A percentile compares a stretch with the other conserved stretches of the same genome.
Evolutionary conservation across 2,797 vertebrate species (phyloP).

Genomic region (Fratercula arctica): DNA sequence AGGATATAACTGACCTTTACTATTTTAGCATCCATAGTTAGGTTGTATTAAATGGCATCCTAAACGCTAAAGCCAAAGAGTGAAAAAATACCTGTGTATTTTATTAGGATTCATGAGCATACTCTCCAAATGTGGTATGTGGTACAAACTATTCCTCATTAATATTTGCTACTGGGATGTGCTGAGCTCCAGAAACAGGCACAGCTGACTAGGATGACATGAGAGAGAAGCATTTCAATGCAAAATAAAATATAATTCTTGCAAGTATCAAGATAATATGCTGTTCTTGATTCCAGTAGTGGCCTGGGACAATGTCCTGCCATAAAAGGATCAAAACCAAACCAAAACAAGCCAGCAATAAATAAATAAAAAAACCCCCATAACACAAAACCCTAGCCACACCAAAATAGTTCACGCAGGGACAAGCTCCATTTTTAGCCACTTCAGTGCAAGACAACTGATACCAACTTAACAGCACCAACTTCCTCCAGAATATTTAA

Average conservation of each 20-base stretch:
- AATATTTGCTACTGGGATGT: not conserved
- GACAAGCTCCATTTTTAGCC: not conserved
- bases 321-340: not conserved
- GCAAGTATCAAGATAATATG: not conserved
- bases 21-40: not conserved
- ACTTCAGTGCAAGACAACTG: not conserved
- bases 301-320: not conserved
- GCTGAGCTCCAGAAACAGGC: not conserved
- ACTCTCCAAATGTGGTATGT: not conserved
- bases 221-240: not conserved
- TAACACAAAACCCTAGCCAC: not conserved
- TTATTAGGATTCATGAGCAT: not conserved
- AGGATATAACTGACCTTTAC: not conserved
- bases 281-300: not conserved
- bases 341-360: not conserved
- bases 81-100: not conserved
- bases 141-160: not conserved
- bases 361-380: rapidly evolving
- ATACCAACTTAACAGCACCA: not conserved
- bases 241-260: not conserved
- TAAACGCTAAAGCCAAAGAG: not conserved
- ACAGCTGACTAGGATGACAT: not conserved
- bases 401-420: not conserved
- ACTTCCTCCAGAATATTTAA: not conserved
- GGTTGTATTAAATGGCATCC: not conserved